Evolutionary conservation across 2,113 vertebrate species (phyloP).

Genomic region (Strix aluco): DNA sequence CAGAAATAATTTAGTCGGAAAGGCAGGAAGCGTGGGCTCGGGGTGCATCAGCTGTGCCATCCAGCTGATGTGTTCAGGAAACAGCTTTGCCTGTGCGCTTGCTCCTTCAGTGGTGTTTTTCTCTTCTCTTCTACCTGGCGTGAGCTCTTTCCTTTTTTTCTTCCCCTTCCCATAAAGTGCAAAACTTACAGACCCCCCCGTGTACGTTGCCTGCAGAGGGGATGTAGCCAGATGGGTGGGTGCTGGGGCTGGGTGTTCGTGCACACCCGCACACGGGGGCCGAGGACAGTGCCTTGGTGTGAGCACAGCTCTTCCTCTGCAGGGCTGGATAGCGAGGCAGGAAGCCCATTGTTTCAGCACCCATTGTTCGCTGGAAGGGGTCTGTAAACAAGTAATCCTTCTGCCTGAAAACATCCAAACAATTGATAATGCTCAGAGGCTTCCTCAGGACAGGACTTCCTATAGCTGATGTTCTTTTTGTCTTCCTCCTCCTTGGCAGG

Average conservation of each 20-base stretch:
- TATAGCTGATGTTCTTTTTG: slow-evolving; percentile 23
- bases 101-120: neutral
- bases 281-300: neutral
- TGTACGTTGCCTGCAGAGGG: neutral
- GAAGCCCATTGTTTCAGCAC: slow-evolving; percentile 48
- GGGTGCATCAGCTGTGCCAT: neutral
- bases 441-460: slow-evolving; percentile 41
- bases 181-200: neutral
- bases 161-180: neutral
- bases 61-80: neutral
- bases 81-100: neutral
- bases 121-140: neutral
- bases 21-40: neutral
- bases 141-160: neutral
- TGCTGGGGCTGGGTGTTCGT: neutral
- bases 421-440: slow-evolving; percentile 11
- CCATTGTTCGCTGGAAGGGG: neutral
- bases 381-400: slow-evolving; percentile 9
- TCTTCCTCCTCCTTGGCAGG: slow-evolving; percentile 71
- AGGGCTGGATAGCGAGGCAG: neutral
- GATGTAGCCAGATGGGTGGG: neutral
- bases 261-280: rapidly evolving
- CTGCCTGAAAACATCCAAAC: slow-evolving; percentile 5
- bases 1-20: neutral
- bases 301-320: neutral